A percentile compares a stretch with the other conserved stretches of the same genome.
These are phyloP conservation scores for Leptodactylus fuscus DNA, from an alignment of 2,113 vertebrate species.

Conservation along the genomic window DNA sequence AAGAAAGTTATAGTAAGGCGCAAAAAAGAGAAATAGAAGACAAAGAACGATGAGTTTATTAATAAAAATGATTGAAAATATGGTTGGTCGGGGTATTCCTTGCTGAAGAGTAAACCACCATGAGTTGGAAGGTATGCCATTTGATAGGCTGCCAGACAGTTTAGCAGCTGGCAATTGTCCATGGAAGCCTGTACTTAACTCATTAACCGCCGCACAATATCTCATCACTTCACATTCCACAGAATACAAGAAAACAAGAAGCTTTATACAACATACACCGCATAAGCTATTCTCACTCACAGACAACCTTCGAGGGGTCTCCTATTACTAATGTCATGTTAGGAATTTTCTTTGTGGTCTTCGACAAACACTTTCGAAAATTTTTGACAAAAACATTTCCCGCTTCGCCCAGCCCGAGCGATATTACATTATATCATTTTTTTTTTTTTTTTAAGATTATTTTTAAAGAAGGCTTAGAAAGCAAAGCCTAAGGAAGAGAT, in stretches of 20 bases:
- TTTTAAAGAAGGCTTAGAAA: constrained; percentile 17
- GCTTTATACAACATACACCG: not conserved
- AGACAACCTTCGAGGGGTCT: not conserved
- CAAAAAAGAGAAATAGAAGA: not conserved
- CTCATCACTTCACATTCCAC: not conserved
- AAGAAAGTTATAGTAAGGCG: not conserved
- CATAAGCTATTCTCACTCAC: constrained; percentile 3
- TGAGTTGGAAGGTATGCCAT: constrained; percentile 46
- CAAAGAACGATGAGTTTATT: not conserved
- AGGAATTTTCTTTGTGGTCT: constrained; percentile 31
- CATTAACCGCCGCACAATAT: not conserved
- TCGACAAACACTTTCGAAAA: constrained; percentile 6
- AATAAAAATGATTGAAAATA: not conserved
- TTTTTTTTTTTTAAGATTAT: not conserved
- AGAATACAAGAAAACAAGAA: not conserved
- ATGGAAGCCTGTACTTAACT: constrained; percentile 39
- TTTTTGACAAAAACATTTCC: constrained; percentile 27
- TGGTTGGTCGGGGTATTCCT: not conserved
- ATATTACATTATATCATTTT: not conserved
- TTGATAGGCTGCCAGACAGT: constrained; percentile 23
- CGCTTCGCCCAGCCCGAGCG: not conserved
- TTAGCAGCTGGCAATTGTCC: constrained; percentile 29
- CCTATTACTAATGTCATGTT: constrained; percentile 22
- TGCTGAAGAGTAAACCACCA: constrained; percentile 19
- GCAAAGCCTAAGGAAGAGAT: constrained; percentile 41